Evolutionary conservation across 2,113 vertebrate genomes (phyloP), one percentile per base, ranked within the genome.

Genomic region (Dasyprocta punctata): DNA sequence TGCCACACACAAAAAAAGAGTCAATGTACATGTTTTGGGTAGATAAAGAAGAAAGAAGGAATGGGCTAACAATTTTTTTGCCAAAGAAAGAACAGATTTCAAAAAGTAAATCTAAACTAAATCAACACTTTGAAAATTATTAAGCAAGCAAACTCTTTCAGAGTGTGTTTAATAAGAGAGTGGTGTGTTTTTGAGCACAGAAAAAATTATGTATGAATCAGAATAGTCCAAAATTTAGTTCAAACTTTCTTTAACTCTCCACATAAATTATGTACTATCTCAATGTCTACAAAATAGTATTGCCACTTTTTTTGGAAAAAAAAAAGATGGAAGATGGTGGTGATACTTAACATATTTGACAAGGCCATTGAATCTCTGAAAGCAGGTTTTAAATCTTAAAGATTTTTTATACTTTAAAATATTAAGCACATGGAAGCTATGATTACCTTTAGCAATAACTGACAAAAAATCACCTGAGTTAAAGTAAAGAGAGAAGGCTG

Each of bases 391-490:
- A 44, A 73, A 94, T n/a, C 0, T 19, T 84, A 88, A 92, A 67
- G 30, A 69, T 82, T 61, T 89, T 89, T 91, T 67, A 90, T 10
- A 81, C 14, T 92, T 82, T 85, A 95, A 95, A 94, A 56, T 88
- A 88, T 54, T 63, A 47, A 30, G 47, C 11, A 91, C 38, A 78
- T 60, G 41, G 58, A 47, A 87, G 26, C 16, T 90, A 54, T 78
- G 58, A 71, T 89, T 91, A 85, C 5, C 80, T 93, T 69, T 61
- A 85, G 19, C 7, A 84, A 92, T 84, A 92, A 89, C 2, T 56
- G 47, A 80, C 22, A 86, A 75, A 33, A 88, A 88, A 86, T 10
- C 7, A 33, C 58, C 24, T 69, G 44, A 81, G 11, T 71, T 61
- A 89, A 77, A 8, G 36, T 80, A 92, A 90, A 94, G 14, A 95